phyloP scores from a whole-genome alignment of 2,888 invertebrate genomes.

The Cataglyphis albicans region DNA sequence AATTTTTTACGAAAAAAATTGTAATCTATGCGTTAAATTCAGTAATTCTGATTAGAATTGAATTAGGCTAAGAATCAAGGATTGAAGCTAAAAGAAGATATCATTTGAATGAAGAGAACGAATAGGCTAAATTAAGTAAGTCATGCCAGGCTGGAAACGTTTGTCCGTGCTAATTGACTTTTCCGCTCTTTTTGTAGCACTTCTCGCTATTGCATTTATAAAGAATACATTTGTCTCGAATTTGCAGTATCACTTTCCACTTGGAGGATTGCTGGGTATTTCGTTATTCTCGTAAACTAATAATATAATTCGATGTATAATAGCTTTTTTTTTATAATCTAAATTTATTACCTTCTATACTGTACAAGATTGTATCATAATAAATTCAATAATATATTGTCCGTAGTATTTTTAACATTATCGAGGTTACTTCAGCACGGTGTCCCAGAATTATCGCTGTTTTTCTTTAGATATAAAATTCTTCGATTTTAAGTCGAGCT shows the following conservation, averaged over 20 bases:
- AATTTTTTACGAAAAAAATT: constrained; percentile 17
- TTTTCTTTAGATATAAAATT: neutral
- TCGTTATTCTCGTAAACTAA: neutral
- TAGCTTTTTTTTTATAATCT: neutral
- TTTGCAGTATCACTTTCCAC: constrained; percentile 9
- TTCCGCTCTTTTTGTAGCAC: constrained; percentile 56
- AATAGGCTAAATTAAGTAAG: constrained; percentile 67
- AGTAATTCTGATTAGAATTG: constrained; percentile 56
- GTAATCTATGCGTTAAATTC: constrained; percentile 26
- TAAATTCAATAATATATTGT: neutral
- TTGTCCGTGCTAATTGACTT: constrained; percentile 71
- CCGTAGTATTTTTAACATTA: constrained; percentile 9
- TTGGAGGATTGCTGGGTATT: neutral
- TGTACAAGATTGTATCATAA: neutral
- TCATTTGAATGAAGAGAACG: neutral
- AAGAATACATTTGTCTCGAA: constrained; percentile 41
- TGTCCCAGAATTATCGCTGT: neutral
- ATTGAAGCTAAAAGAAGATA: constrained; percentile 51
- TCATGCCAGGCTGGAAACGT: constrained; percentile 62
- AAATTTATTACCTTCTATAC: neutral
- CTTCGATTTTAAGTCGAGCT: neutral
- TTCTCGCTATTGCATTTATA: constrained; percentile 61
- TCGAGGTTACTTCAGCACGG: neutral
- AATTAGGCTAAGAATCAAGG: constrained; percentile 59
- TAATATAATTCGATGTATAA: neutral